Evolutionary conservation across 1,140 invertebrate species (phyloP).

Genomic region (Lordiphosa mommai): DNA sequence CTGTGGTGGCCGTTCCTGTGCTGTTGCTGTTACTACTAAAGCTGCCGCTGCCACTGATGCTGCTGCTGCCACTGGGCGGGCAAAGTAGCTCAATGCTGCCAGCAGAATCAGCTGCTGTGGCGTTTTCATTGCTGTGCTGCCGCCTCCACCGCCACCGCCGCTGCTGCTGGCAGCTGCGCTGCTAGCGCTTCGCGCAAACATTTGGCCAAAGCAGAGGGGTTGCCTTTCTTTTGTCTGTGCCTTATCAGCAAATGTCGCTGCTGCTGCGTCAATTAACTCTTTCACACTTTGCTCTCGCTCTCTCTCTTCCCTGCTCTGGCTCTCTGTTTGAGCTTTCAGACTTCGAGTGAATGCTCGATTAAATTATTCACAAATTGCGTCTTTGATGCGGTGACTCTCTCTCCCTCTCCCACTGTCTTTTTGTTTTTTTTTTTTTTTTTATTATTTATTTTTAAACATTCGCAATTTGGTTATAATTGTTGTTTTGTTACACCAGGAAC

Average conservation of each 20-base stretch:
- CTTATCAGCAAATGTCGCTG: constrained; percentile 13
- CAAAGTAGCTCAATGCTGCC: constrained; percentile 56
- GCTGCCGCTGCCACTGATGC: constrained; percentile 55
- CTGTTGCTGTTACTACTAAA: constrained; percentile 54
- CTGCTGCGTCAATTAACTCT: constrained; percentile 40
- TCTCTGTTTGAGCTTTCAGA: constrained; percentile 10
- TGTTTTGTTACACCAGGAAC: constrained; percentile 21
- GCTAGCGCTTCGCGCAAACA: constrained; percentile 44
- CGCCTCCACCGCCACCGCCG: background rate
- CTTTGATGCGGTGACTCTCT: constrained; percentile 33
- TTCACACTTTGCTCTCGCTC: constrained; percentile 9
- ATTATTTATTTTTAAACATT: constrained; percentile 14
- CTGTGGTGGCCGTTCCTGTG: constrained; percentile 37
- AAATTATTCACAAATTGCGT: constrained; percentile 73
- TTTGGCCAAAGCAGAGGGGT: constrained; percentile 4
- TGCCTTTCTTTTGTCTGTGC: constrained; percentile 18
- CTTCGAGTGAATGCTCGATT: constrained; percentile 66
- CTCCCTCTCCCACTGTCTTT: background rate
- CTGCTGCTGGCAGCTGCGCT: constrained; percentile 16
- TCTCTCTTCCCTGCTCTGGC: background rate
- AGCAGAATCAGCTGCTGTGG: constrained; percentile 8
- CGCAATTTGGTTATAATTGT: constrained; percentile 2
- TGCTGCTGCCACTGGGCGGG: constrained; percentile 62
- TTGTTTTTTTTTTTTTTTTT: constrained; percentile 5
- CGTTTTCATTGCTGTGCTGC: background rate